Conservation (phyloP, 2,113 vertebrate species). For the Noctilio leporinus region DNA sequence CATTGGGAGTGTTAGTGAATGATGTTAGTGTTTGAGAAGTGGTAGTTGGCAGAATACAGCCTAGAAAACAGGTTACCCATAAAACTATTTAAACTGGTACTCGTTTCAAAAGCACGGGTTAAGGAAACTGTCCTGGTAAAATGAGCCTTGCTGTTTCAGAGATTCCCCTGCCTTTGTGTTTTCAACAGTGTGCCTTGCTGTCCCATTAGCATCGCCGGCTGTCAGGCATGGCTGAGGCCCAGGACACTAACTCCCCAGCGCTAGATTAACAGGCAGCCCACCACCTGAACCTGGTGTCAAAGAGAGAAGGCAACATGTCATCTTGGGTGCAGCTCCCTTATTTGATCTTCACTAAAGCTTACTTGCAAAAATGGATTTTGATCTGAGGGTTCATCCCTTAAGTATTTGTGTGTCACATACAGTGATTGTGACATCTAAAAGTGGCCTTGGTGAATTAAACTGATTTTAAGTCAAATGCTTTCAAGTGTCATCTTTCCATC, state of each 20-base stretch:
- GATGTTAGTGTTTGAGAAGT: background rate
- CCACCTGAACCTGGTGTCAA: background rate
- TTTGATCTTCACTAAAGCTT: background rate
- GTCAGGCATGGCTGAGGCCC: background rate
- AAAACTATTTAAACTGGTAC: background rate
- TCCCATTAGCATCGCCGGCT: background rate
- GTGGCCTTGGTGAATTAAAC: background rate
- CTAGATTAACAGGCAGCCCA: background rate
- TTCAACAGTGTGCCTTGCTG: background rate
- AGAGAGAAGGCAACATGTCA: background rate
- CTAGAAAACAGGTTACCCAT: background rate
- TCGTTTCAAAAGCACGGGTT: background rate
- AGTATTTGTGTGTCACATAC: background rate
- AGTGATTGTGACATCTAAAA: background rate
- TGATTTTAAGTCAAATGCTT: constrained; percentile 17
- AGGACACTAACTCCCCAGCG: background rate
- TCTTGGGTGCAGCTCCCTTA: background rate
- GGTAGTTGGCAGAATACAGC: background rate
- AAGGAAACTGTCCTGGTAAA: background rate
- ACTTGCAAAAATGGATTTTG: background rate
- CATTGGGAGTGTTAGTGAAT: background rate
- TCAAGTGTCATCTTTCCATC: background rate
- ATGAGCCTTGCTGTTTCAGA: background rate
- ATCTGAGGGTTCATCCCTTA: background rate
- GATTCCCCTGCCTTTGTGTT: background rate